phyloP scores from a whole-genome alignment of 2,888 invertebrate species.

The Sialis lutaria region DNA sequence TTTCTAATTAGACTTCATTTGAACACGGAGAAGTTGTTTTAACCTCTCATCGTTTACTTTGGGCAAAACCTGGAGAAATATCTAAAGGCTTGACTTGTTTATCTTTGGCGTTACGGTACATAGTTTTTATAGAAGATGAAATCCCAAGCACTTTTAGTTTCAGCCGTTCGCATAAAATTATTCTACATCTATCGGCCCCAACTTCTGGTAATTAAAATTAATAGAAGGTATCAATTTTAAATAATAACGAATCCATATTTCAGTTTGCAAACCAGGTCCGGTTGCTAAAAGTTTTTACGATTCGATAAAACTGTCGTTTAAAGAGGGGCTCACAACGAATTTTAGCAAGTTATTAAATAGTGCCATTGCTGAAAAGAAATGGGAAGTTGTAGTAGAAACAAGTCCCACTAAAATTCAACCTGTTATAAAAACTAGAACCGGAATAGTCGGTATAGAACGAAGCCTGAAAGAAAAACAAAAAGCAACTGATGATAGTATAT shows the following conservation, averaged over 20 bases:
- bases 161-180: conserved; percentile 61
- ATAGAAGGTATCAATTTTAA: background rate
- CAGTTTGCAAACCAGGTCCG: conserved; percentile 57
- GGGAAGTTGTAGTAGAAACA: conserved; percentile 33
- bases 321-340: conserved; percentile 54
- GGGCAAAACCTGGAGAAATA: conserved; percentile 62
- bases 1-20: conserved; percentile 49
- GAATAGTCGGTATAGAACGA: conserved; percentile 92
- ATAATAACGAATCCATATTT: background rate
- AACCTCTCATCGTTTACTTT: conserved; percentile 71
- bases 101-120: conserved; percentile 48
- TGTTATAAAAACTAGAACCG: conserved; percentile 56
- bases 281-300: conserved; percentile 49
- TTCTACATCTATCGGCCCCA: conserved; percentile 55
- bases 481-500: conserved; percentile 82
- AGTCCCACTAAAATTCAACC: conserved; percentile 16
- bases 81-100: conserved; percentile 49
- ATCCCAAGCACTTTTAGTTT: conserved; percentile 61
- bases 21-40: conserved; percentile 66
- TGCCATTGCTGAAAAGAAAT: conserved; percentile 40
- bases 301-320: conserved; percentile 71
- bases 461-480: conserved; percentile 79
- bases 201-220: conserved; percentile 28
- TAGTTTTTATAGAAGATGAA: conserved; percentile 68
- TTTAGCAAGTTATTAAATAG: conserved; percentile 46